Evolutionary conservation across 2,888 invertebrate species (phyloP).

Genomic region (Drosophila quinaria): DNA sequence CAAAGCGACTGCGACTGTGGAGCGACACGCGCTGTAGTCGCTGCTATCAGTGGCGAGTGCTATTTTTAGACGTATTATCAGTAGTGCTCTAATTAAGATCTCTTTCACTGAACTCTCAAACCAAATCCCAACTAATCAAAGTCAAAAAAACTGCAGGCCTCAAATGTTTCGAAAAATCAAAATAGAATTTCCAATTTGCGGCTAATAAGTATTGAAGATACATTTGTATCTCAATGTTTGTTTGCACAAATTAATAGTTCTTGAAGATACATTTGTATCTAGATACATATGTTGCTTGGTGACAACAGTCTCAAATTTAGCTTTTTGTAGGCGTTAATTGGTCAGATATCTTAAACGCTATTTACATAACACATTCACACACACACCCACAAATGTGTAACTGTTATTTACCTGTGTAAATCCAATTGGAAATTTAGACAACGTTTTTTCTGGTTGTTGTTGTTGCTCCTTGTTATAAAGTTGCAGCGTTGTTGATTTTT

Average conservation of each 20-base stretch:
- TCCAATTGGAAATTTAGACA: conserved; percentile 37
- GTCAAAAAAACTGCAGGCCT: conserved; percentile 42
- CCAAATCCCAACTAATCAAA: conserved; percentile 57
- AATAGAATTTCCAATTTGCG: neutral
- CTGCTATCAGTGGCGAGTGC: conserved; percentile 67
- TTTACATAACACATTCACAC: conserved; percentile 13
- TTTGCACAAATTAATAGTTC: neutral
- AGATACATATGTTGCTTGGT: conserved; percentile 5
- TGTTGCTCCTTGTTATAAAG: conserved; percentile 22
- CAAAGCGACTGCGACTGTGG: conserved; percentile 23
- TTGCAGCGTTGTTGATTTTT: conserved; percentile 39
- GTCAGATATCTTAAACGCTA: neutral
- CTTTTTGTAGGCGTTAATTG: conserved; percentile 43
- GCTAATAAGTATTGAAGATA: neutral
- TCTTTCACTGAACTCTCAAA: conserved; percentile 62
- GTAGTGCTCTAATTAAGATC: conserved; percentile 78
- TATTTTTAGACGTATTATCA: conserved; percentile 76
- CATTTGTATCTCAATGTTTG: conserved; percentile 1
- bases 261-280: neutral
- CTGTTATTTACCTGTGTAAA: conserved; percentile 65
- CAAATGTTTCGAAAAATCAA: conserved; percentile 3
- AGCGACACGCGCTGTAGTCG: conserved; percentile 55
- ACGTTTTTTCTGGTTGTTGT: neutral
- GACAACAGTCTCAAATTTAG: conserved; percentile 17
- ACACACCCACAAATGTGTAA: neutral